phyloP scores from a whole-genome alignment of 2,113 vertebrate species.

The Thymallus thymallus region DNA sequence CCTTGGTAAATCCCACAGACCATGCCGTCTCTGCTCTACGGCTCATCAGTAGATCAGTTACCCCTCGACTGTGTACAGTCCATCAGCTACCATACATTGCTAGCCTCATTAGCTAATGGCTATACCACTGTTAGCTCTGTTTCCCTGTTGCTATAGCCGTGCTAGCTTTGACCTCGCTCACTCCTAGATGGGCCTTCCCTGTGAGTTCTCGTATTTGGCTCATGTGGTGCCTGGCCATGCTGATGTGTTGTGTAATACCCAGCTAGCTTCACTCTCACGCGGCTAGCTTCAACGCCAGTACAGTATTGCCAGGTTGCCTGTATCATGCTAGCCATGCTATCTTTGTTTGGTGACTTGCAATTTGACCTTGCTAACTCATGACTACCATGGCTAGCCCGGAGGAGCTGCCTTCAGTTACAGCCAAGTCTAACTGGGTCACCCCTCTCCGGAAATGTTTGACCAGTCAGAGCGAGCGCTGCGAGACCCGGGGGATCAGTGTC shows the following conservation, averaged over 20 bases:
- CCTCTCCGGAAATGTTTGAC: slow-evolving; percentile 15
- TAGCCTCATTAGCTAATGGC: not conserved
- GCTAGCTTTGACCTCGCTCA: not conserved
- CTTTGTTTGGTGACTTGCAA: slow-evolving; percentile 4
- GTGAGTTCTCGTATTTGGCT: no score
- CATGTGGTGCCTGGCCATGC: no score
- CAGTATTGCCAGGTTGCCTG: not conserved
- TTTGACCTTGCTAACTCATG: slow-evolving; percentile 11
- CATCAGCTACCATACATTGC: not conserved
- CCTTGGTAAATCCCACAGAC: not conserved
- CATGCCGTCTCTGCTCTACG: not conserved
- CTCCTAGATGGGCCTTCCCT: no score
- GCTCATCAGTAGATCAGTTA: not conserved
- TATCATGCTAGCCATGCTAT: not conserved
- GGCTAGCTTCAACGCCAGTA: not conserved
- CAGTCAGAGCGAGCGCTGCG: not conserved
- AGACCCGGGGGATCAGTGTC: slow-evolving; percentile 1
- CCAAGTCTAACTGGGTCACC: not conserved
- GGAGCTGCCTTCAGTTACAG: slow-evolving; percentile 6
- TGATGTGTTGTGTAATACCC: no score
- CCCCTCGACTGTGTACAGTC: no score
- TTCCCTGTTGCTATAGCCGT: not conserved
- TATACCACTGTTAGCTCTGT: no score
- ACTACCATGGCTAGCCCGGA: not conserved
- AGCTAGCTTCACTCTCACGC: not conserved